phyloP scores from a whole-genome alignment of 2,113 vertebrate species.

The Nipponia nippon region DNA sequence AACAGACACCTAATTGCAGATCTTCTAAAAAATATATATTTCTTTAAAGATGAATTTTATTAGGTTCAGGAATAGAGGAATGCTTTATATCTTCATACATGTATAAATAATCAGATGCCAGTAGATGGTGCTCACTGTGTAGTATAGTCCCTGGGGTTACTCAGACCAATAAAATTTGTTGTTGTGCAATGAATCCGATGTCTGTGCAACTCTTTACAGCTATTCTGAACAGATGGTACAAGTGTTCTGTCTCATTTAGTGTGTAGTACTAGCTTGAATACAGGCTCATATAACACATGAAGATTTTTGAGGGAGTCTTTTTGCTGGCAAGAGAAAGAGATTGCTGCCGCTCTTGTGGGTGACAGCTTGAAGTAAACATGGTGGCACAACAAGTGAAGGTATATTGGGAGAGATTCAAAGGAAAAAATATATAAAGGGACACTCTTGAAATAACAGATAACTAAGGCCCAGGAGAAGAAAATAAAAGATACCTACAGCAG shows the following conservation, averaged over 20 bases:
- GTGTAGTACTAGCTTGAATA: constrained; percentile 26
- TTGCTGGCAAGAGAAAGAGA: not conserved
- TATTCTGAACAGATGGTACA: constrained; percentile 44
- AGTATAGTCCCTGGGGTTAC: constrained; percentile 3
- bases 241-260: constrained; percentile 52
- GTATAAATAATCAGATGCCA: constrained; percentile 22
- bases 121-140: constrained; percentile 58
- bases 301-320: constrained; percentile 11
- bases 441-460: not conserved
- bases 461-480: not conserved
- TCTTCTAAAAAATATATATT: not conserved
- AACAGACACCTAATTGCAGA: not conserved
- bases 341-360: not conserved
- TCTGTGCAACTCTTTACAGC: constrained; percentile 33
- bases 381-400: not conserved
- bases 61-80: not conserved
- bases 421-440: not conserved
- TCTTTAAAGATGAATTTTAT: not conserved
- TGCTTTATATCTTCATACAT: not conserved
- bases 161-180: constrained; percentile 14
- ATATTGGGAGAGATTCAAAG: not conserved
- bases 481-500: not conserved
- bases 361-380: not conserved
- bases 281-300: not conserved
- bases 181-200: not conserved